Conservation (phyloP, 2,113 vertebrate species). For the Antechinus stuartii region DNA sequence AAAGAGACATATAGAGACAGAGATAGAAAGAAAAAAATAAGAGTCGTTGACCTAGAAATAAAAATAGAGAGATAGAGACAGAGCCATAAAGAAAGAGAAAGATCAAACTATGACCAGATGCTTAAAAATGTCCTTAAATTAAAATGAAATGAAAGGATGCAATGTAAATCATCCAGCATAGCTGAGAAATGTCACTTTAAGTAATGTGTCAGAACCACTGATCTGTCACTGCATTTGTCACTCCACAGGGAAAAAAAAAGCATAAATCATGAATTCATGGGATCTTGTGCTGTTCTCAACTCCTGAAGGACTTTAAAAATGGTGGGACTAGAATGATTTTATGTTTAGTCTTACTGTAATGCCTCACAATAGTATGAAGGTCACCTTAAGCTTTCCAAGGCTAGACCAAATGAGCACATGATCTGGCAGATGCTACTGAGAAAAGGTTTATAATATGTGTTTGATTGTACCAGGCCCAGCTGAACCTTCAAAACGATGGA, state of each 20-base stretch:
- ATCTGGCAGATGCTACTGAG: background rate
- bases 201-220: constrained; percentile 7
- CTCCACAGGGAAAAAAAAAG: background rate
- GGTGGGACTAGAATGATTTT: background rate
- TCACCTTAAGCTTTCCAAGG: background rate
- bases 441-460: background rate
- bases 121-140: background rate
- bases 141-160: background rate
- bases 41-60: background rate
- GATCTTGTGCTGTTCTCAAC: background rate
- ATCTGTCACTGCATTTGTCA: background rate
- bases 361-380: background rate
- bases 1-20: too few species aligned
- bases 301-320: constrained; percentile 37
- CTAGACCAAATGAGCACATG: background rate
- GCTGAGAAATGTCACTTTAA: constrained; percentile 38
- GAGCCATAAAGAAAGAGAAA: background rate
- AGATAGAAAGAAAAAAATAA: background rate
- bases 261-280: background rate
- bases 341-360: background rate
- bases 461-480: background rate
- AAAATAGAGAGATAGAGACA: background rate
- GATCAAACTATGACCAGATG: background rate
- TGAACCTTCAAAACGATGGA: background rate
- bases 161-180: background rate